Percentiles rank a stretch among this genome's conserved stretches.
Evolutionary conservation across 2,113 vertebrate species (phyloP).

Genomic region (Xenopus laevis): DNA sequence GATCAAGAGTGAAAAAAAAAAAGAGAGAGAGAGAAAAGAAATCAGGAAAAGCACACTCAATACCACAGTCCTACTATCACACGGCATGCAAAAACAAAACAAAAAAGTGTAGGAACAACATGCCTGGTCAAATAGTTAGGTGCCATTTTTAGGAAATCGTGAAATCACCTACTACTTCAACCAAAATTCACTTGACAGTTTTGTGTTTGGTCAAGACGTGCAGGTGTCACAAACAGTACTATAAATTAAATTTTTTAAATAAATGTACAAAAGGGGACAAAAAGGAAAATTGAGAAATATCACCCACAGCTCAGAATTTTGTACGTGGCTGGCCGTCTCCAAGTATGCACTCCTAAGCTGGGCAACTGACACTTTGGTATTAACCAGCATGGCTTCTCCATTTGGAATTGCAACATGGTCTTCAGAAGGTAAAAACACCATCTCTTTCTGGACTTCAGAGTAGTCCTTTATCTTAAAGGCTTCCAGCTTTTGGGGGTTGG

Average conservation of each 20-base stretch:
- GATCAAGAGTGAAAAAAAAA: conserved; percentile 48
- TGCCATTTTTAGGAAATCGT: background rate
- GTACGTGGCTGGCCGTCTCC: conserved; percentile 72
- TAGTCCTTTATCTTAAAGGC: conserved; percentile 64
- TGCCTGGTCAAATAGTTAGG: conserved; percentile 50
- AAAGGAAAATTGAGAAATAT: conserved; percentile 52
- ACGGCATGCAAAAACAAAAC: conserved; percentile 60
- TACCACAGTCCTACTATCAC: conserved; percentile 39
- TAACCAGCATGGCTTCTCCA: conserved; percentile 63
- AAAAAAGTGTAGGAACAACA: conserved; percentile 39
- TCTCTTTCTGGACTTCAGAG: conserved; percentile 49
- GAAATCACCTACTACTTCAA: background rate
- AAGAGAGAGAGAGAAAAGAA: conserved; percentile 48
- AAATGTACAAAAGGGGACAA: background rate
- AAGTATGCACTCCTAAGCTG: conserved; percentile 85
- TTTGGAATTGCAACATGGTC: conserved; percentile 50
- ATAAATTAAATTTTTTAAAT: no score
- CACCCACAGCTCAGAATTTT: conserved; percentile 87
- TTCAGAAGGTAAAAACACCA: conserved; percentile 49
- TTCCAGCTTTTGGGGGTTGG: conserved; percentile 58
- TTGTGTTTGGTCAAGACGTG: conserved; percentile 64
- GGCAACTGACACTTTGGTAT: conserved; percentile 84
- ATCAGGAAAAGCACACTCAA: conserved; percentile 51
- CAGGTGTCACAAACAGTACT: conserved; percentile 57
- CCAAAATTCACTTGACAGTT: conserved; percentile 45